These are phyloP conservation scores for Ophion ventricosus DNA, from an alignment of 2,888 invertebrate species.

Conservation along the genomic window DNA sequence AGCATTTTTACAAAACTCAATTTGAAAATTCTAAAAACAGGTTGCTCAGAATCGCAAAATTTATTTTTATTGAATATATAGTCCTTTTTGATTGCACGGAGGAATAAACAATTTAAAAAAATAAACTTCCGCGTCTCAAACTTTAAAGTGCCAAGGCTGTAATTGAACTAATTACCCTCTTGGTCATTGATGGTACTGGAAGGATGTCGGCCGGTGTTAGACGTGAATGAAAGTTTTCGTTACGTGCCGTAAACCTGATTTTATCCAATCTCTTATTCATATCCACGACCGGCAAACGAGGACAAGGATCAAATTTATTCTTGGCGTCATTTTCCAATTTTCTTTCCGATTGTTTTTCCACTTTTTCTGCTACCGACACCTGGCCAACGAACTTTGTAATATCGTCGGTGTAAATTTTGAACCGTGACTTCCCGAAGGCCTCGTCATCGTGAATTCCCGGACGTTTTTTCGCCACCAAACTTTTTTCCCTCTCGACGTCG, in stretches of 20 bases:
- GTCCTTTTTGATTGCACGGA: too few relatives aligned
- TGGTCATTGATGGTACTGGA: background rate
- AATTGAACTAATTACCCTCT: conserved; percentile 33
- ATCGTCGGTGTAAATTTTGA: conserved; percentile 44
- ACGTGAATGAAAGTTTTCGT: background rate
- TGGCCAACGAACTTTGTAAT: background rate
- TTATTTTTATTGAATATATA: too few relatives aligned
- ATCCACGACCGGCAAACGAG: background rate
- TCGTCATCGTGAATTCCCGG: conserved; percentile 25
- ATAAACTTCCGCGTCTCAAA: background rate
- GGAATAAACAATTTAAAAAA: background rate
- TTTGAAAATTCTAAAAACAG: too few relatives aligned
- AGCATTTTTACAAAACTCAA: too few relatives aligned
- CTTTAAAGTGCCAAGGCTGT: background rate
- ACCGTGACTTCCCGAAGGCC: conserved; percentile 43
- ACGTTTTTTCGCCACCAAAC: conserved; percentile 33
- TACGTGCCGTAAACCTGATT: background rate
- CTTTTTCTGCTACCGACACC: background rate
- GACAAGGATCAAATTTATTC: background rate
- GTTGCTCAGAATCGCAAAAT: too few relatives aligned
- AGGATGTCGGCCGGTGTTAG: conserved; percentile 18
- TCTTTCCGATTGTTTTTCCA: background rate
- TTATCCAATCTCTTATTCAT: conserved; percentile 23
- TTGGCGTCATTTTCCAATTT: background rate
- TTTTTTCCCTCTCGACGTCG: background rate